A percentile compares a stretch with the other conserved stretches of the same genome.
Conservation (phyloP, 2,888 invertebrate species). For the Tortrix viridana region DNA sequence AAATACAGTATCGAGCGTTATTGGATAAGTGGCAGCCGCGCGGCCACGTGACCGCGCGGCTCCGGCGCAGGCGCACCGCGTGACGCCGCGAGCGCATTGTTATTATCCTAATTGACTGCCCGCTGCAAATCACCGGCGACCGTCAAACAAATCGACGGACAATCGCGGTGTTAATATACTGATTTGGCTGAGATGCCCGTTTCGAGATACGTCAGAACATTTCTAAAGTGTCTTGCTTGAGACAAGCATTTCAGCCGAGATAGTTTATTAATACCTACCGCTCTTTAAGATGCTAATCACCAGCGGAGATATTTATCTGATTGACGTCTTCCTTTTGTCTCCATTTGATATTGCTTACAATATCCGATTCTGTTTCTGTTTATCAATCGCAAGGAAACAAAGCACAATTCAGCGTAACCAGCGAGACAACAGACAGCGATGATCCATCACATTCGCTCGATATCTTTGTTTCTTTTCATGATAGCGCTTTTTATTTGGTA, state of each 20-base stretch:
- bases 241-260: too few relatives aligned
- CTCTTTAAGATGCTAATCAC: not conserved
- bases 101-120: conserved; percentile 17
- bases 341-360: not conserved
- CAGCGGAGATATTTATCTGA: not conserved
- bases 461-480: too few relatives aligned
- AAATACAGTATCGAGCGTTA: not conserved
- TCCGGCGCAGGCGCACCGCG: too few relatives aligned
- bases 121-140: conserved; percentile 10
- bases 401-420: not conserved
- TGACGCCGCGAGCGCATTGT: conserved; percentile 4
- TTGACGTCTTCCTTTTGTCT: not conserved
- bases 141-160: conserved; percentile 14
- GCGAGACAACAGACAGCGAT: not conserved
- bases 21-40: conserved; percentile 7
- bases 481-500: too few relatives aligned
- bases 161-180: too few relatives aligned
- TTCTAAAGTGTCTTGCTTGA: too few relatives aligned
- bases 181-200: too few relatives aligned
- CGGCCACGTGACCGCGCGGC: not conserved
- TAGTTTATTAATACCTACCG: too few relatives aligned
- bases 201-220: too few relatives aligned
- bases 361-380: conserved; percentile 5
- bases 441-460: too few relatives aligned
- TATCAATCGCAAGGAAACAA: conserved; percentile 4